These are phyloP conservation scores for Nomada lathburiana DNA, from an alignment of 2,888 invertebrate species.

Conservation along the genomic window DNA sequence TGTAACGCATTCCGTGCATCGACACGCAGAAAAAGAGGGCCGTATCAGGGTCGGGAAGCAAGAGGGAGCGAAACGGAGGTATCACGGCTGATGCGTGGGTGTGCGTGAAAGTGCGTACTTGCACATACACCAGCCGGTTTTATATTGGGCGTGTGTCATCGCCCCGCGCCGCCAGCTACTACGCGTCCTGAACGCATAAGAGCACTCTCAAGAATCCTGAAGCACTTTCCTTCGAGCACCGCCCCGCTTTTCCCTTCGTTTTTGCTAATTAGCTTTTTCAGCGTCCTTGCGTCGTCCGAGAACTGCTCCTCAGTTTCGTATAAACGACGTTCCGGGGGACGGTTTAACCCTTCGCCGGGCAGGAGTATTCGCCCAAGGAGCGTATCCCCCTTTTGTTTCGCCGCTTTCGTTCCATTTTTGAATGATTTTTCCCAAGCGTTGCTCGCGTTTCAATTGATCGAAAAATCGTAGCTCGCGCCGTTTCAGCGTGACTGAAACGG, in stretches of 20 bases:
- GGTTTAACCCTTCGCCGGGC: not conserved
- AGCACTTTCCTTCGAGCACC: conserved; percentile 25
- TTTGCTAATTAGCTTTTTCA: conserved; percentile 36
- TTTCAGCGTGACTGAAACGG: conserved; percentile 2
- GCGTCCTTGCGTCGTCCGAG: not conserved
- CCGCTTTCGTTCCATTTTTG: not conserved
- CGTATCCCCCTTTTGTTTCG: not conserved
- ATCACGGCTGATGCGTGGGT: conserved; percentile 26
- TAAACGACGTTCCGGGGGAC: not conserved
- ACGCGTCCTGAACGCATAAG: conserved; percentile 76
- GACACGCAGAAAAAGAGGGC: conserved; percentile 26
- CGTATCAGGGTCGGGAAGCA: not conserved
- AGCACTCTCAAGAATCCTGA: conserved; percentile 46
- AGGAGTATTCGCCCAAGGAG: not conserved
- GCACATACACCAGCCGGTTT: conserved; percentile 68
- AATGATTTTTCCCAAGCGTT: not conserved
- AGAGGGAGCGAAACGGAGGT: conserved; percentile 22
- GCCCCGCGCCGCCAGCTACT: conserved; percentile 73
- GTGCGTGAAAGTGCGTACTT: conserved; percentile 46
- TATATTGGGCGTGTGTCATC: conserved; percentile 81
- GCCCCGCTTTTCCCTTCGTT: conserved; percentile 5
- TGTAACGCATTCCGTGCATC: conserved; percentile 51
- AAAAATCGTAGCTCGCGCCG: not conserved
- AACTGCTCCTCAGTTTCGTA: conserved; percentile 13
- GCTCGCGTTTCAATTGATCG: not conserved